phyloP scores from a whole-genome alignment of 2,797 vertebrate species.

The Anguilla anguilla region DNA sequence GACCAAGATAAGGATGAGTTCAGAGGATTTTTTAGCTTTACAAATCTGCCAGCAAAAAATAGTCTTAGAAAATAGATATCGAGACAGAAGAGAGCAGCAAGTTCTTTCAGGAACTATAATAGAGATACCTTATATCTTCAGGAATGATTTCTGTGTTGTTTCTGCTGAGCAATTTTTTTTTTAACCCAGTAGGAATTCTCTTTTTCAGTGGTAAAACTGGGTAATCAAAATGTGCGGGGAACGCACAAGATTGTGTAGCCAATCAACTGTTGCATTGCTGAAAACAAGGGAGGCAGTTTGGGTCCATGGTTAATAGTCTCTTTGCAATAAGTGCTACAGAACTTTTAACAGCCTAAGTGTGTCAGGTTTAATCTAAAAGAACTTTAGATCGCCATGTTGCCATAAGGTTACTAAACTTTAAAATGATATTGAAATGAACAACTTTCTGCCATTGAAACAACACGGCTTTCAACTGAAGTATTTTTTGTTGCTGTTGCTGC shows the following conservation, averaged over 20 bases:
- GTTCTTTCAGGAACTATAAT: background rate
- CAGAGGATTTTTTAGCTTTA: no score
- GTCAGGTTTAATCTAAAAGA: background rate
- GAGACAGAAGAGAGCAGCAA: background rate
- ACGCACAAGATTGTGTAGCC: background rate
- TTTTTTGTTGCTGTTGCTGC: background rate
- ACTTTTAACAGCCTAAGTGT: background rate
- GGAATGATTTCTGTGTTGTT: no score
- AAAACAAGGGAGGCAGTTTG: background rate
- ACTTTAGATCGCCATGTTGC: background rate
- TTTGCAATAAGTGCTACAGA: background rate
- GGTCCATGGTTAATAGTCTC: background rate
- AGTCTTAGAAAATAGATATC: background rate
- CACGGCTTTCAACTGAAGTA: background rate
- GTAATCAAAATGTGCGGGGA: background rate
- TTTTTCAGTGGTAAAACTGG: background rate
- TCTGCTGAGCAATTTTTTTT: background rate
- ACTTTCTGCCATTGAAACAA: background rate
- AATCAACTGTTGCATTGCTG: background rate
- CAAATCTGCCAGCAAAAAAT: no score
- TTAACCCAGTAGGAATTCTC: background rate
- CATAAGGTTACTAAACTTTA: background rate
- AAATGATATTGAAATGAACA: background rate
- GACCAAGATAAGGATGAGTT: no score
- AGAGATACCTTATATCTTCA: background rate